Conservation (phyloP, 2,888 invertebrate species). For the Oligia strigilis region DNA sequence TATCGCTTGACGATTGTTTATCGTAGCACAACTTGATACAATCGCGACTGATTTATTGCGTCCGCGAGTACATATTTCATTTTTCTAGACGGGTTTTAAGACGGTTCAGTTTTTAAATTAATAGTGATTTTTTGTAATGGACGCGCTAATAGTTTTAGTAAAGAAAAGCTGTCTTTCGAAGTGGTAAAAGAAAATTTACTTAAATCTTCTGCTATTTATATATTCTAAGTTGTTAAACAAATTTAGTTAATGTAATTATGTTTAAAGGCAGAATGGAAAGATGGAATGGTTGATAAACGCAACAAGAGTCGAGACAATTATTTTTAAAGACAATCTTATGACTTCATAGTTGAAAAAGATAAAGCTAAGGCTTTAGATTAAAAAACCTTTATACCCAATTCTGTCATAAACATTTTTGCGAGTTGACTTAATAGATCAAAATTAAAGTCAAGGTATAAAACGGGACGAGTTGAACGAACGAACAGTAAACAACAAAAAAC, state of each 20-base stretch:
- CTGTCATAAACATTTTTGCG: constrained; percentile 2
- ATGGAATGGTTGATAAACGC: background rate
- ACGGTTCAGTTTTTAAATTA: background rate
- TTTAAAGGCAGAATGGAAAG: background rate
- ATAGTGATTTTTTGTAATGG: background rate
- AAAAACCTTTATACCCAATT: background rate
- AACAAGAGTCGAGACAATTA: background rate
- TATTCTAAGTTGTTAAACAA: too few species aligned
- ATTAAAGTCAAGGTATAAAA: constrained; percentile 22
- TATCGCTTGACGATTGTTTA: constrained; percentile 51
- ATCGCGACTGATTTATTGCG: constrained; percentile 49
- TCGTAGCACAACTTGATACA: constrained; percentile 28
- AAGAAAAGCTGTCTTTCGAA: background rate
- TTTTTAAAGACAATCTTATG: too few species aligned
- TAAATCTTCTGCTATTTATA: too few species aligned
- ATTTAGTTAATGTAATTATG: too few species aligned
- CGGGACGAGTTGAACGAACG: constrained; percentile 28
- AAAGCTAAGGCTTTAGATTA: background rate
- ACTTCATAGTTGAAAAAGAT: background rate
- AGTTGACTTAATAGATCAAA: constrained; percentile 10
- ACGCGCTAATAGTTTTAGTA: background rate
- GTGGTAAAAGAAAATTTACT: background rate
- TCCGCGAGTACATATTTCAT: constrained; percentile 24
- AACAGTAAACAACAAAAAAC: constrained; percentile 23
- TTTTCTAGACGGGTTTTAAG: constrained; percentile 27